These are phyloP conservation scores for Incurvaria masculella DNA, from an alignment of 2,888 invertebrate genomes.

Conservation along the genomic window DNA sequence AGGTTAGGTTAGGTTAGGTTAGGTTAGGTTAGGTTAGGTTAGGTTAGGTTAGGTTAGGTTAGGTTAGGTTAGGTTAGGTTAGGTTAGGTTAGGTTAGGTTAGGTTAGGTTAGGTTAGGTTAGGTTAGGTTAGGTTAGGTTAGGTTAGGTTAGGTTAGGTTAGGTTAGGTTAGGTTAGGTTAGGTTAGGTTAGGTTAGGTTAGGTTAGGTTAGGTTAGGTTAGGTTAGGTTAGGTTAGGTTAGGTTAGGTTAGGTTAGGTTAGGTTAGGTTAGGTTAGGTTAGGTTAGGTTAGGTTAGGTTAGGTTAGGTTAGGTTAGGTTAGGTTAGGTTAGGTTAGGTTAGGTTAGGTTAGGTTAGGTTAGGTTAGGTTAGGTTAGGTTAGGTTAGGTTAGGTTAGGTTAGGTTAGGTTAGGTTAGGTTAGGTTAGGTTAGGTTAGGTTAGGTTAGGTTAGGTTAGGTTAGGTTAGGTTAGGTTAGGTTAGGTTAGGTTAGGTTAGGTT, in stretches of 20 bases:
- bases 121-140: conserved; percentile 5
- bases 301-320: conserved; percentile 7
- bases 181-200: conserved; percentile 5
- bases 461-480: conserved; percentile 6
- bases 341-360: conserved; percentile 8
- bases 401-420: conserved; percentile 6
- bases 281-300: conserved; percentile 7
- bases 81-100: conserved; percentile 5
- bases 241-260: conserved; percentile 6
- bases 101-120: conserved; percentile 5
- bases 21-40: conserved; percentile 5
- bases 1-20: conserved; percentile 5
- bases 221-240: conserved; percentile 5
- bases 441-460: conserved; percentile 5
- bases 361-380: conserved; percentile 6
- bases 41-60: conserved; percentile 5
- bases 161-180: conserved; percentile 5
- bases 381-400: conserved; percentile 6
- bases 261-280: conserved; percentile 6
- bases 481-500: conserved; percentile 6
- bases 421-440: conserved; percentile 6
- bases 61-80: conserved; percentile 5
- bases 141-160: conserved; percentile 5
- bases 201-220: conserved; percentile 5
- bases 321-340: conserved; percentile 7